These are phyloP conservation scores for Alexandromys oeconomus DNA, from an alignment of 2,797 vertebrate species.

Conservation along the genomic window DNA sequence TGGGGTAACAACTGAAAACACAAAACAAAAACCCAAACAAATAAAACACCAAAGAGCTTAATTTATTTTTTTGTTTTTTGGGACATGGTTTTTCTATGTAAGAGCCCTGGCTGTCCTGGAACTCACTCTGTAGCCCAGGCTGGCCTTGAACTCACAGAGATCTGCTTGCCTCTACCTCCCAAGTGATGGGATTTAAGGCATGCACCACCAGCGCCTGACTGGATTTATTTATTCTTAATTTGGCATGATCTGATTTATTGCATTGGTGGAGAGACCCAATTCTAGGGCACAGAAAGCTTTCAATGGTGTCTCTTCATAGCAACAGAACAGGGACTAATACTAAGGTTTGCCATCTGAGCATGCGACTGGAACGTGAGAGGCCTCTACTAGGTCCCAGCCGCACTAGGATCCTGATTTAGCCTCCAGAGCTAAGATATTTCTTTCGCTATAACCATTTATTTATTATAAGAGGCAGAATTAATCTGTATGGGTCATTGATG, in stretches of 20 bases:
- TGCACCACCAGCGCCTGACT: neutral
- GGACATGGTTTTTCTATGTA: neutral
- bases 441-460: neutral
- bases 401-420: neutral
- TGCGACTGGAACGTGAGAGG: too few species aligned
- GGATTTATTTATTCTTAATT: too few species aligned
- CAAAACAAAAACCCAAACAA: neutral
- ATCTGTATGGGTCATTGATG: constrained; percentile 5
- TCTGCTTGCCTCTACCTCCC: neutral
- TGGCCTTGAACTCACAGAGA: neutral
- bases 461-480: neutral
- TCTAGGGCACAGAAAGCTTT: too few species aligned
- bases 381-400: neutral
- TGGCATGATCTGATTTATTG: too few species aligned
- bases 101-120: neutral
- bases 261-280: too few species aligned
- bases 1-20: constrained; percentile 86
- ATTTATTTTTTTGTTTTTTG: neutral
- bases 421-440: neutral
- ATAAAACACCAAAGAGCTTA: neutral
- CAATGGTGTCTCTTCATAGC: neutral
- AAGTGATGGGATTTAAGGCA: neutral
- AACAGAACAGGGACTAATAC: neutral
- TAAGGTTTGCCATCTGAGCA: neutral
- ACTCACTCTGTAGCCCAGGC: neutral